Base-by-base conservation (phyloP, 2,797 vertebrate species). In the Dromococcyx pavoninus region DNA sequence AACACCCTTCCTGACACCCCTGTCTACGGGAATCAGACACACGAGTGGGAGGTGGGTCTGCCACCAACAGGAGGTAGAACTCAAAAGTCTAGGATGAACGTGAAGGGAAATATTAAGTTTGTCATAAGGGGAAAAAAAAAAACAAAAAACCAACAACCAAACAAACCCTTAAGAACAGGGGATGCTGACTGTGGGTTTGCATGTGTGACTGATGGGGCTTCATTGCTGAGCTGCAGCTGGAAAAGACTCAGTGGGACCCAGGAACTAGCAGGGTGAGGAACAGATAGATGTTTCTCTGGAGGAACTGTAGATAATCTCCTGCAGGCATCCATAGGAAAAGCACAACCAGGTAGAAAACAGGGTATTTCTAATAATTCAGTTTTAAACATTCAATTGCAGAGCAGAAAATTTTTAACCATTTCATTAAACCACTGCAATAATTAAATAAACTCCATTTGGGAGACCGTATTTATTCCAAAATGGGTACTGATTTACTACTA, bases 121-220 rank as follows among this genome's bases (percentile, higher is more conserved):
- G 48, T 0, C 3, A 43, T n/a, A 56, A 35, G 9, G 14, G 3
- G 44, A 32, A 39, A 37, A 28, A 37, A 25, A 44, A 46, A 25
- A 25, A 19, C 9, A 15, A 7, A 41, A 41, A 39, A n/a, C 10
- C 14, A 14, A 41, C 35, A 61, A 37, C 6, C 19, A 48, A 62
- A 5, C 7, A 66, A 87, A 71, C 16, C 17, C 11, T n/a, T 30
- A 48, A 32, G 33, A 70, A 25, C 13, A 35, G 8, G 0, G 2
- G 50, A 64, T 60, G 60, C 53, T 84, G 30, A 13, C 10, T 32
- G 39, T 24, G 41, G 16, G 39, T 41, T 62, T 76, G 43, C 9
- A n/a, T 0, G 0, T 9, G 17, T n/a, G 39, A 60, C 28, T 0
- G 1, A 12, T 8, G 27, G 43, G 41, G 11, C 0, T 6, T 16